phyloP scores from a whole-genome alignment of 92 coral and sea anemone species.

The Bergia puertoricense region DNA sequence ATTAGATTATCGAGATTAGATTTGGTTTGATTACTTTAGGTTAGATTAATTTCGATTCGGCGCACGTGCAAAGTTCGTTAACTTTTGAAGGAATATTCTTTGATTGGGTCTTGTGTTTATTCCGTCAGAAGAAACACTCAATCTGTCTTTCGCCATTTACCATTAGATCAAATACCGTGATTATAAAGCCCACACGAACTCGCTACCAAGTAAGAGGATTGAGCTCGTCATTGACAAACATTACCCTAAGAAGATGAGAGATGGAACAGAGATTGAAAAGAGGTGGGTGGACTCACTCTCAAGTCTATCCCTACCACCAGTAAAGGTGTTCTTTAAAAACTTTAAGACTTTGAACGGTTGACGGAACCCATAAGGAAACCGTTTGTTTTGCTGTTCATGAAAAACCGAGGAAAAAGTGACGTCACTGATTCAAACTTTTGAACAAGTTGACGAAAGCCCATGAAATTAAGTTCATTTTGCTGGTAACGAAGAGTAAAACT shows the following conservation, averaged over 20 bases:
- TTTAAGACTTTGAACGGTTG: background rate
- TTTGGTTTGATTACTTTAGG: no score
- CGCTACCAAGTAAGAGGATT: constrained; percentile 82
- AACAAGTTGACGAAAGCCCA: background rate
- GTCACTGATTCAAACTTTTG: background rate
- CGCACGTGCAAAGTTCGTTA: no score
- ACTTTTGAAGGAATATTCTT: no score
- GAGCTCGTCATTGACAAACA: constrained; percentile 69
- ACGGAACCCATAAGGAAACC: background rate
- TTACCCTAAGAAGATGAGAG: constrained; percentile 72
- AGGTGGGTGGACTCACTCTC: background rate
- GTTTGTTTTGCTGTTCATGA: no score
- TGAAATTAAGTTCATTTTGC: background rate
- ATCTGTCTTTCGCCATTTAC: background rate
- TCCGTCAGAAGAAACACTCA: background rate
- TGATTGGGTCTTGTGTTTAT: background rate
- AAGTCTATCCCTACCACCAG: no score
- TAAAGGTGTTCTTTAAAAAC: no score
- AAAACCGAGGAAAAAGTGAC: no score
- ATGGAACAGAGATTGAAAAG: constrained; percentile 49
- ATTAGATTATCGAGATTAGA: no score
- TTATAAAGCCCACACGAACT: constrained; percentile 87
- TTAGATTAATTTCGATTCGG: no score
- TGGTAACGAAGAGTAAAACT: background rate
- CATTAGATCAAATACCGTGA: constrained; percentile 77